A percentile compares a stretch with the other conserved stretches of the same genome.
phyloP scores from a whole-genome alignment of 2,797 vertebrate species.

The Lithobates sylvaticus region DNA sequence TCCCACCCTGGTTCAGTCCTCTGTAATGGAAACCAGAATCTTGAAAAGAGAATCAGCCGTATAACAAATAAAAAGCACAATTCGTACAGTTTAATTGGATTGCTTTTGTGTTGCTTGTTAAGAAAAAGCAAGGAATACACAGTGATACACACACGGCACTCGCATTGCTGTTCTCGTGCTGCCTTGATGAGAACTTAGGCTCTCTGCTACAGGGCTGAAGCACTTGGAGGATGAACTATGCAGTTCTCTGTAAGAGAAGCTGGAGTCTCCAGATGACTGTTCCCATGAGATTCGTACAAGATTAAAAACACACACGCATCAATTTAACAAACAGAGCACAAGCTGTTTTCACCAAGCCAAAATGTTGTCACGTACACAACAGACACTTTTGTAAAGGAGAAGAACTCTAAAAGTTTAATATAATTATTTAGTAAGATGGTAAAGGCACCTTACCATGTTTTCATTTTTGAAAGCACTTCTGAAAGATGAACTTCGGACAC shows the following conservation, averaged over 20 bases:
- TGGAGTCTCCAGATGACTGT: constrained; percentile 46
- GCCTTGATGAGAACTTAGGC: not conserved
- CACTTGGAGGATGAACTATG: not conserved
- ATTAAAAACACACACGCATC: constrained; percentile 5
- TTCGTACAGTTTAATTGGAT: not conserved
- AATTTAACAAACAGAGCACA: not conserved
- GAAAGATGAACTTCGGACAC: too few species aligned
- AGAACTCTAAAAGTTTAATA: not conserved
- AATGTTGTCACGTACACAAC: not conserved
- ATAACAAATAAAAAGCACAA: not conserved
- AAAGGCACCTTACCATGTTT: not conserved
- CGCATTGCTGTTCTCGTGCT: not conserved
- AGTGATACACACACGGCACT: not conserved
- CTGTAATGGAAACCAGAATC: constrained; percentile 62
- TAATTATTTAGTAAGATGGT: not conserved
- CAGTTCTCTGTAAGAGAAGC: constrained; percentile 16
- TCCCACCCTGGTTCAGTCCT: constrained; percentile 38
- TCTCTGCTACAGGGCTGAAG: not conserved
- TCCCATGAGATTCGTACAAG: constrained; percentile 29
- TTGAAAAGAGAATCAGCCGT: not conserved
- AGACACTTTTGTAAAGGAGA: not conserved
- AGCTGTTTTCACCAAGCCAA: not conserved
- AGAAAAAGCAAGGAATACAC: not conserved
- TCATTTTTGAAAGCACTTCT: too few species aligned
- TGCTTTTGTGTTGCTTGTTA: not conserved